Conservation (phyloP, 2,113 vertebrate species). For the Pogonocichla stellata region DNA sequence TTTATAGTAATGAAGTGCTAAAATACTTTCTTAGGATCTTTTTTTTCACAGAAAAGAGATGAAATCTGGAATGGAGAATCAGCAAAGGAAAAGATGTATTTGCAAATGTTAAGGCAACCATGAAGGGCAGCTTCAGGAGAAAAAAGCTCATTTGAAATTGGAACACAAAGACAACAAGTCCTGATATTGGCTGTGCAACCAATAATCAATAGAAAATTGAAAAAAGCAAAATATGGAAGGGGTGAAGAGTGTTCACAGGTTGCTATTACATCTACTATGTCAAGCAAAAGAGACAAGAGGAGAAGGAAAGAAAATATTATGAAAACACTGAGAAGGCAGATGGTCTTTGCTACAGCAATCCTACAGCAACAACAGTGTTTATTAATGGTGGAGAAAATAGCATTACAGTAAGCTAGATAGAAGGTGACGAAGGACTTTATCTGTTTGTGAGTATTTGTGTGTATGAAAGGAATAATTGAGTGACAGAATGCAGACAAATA, state of each 20-base stretch:
- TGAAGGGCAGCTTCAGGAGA: not conserved
- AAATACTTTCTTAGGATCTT: not conserved
- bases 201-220: not conserved
- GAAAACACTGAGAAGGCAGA: not conserved
- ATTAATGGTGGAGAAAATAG: rapidly evolving
- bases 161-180: not conserved
- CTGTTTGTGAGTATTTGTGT: not conserved
- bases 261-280: not conserved
- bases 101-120: not conserved
- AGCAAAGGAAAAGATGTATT: not conserved
- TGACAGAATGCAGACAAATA: not conserved
- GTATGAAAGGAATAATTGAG: not conserved
- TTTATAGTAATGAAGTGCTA: not conserved
- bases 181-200: not conserved
- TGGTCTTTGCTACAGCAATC: not conserved
- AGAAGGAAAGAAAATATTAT: not conserved
- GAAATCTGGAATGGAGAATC: not conserved
- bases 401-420: not conserved
- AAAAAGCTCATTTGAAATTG: not conserved
- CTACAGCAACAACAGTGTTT: rapidly evolving
- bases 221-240: not conserved
- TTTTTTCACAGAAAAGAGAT: not conserved
- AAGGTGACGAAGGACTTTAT: not conserved
- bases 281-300: not conserved
- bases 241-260: not conserved